phyloP scores from a whole-genome alignment of 2,113 vertebrate genomes.

The Hypocryptadius cinnamomeus region DNA sequence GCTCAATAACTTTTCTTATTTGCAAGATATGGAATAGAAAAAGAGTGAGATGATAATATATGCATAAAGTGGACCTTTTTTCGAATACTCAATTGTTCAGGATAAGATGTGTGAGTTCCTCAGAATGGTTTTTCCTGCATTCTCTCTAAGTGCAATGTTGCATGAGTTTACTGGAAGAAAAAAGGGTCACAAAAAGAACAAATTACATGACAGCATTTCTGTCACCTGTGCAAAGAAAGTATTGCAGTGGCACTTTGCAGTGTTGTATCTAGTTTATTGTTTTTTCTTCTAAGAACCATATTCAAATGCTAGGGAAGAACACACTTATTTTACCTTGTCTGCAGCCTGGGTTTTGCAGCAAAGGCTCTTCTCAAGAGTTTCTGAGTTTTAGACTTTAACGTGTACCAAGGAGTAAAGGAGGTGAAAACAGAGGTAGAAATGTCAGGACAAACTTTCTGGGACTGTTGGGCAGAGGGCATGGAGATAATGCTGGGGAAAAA shows the following conservation, averaged over 20 bases:
- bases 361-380: background rate
- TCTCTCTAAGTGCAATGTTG: background rate
- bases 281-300: background rate
- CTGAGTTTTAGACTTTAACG: background rate
- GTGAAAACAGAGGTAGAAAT: background rate
- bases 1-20: background rate
- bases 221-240: background rate
- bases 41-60: background rate
- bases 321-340: background rate
- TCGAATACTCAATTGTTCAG: background rate
- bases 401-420: background rate
- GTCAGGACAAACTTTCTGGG: background rate
- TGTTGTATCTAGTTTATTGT: background rate
- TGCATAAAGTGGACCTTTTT: background rate
- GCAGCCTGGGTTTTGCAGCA: background rate
- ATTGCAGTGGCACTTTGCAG: background rate
- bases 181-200: background rate
- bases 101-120: background rate
- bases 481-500: background rate
- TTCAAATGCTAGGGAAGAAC: background rate
- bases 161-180: background rate
- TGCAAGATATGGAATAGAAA: background rate
- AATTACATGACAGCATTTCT: background rate
- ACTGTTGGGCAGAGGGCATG: background rate
- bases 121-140: background rate